Evolutionary conservation across 2,797 vertebrate genomes (phyloP).

Genomic region (Intellagama lesueurii): DNA sequence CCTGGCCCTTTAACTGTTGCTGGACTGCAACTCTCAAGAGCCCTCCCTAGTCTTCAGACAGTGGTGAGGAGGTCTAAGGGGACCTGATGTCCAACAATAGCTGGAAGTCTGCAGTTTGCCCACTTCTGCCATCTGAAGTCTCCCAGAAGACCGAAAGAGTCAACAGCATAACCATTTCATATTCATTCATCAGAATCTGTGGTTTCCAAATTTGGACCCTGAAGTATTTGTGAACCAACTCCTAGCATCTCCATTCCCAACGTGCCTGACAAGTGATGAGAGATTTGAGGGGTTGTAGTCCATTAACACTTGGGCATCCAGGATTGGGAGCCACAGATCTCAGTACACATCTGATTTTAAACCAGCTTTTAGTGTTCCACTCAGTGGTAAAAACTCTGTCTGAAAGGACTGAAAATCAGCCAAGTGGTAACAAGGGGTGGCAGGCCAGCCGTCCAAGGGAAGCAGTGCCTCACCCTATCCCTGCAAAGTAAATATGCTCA

Average conservation of each 20-base stretch:
- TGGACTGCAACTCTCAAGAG: too few species aligned
- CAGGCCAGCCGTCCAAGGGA: background rate
- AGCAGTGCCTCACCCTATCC: too few species aligned
- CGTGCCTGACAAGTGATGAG: too few species aligned
- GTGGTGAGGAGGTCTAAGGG: too few species aligned
- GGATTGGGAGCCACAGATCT: background rate
- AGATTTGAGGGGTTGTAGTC: too few species aligned
- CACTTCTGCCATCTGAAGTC: background rate
- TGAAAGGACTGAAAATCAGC: background rate
- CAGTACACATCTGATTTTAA: background rate
- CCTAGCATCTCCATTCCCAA: too few species aligned
- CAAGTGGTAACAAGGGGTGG: too few species aligned
- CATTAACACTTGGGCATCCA: too few species aligned
- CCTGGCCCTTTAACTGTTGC: background rate
- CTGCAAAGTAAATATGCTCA: too few species aligned
- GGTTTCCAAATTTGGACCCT: background rate
- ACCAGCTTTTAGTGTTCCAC: background rate
- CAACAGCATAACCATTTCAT: background rate
- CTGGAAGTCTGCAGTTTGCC: too few species aligned
- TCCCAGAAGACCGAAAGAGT: background rate
- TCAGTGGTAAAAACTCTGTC: background rate
- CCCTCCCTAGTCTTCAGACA: background rate
- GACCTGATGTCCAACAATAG: too few species aligned
- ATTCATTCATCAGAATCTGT: background rate
- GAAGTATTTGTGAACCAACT: too few species aligned